Conservation (phyloP, 2,113 vertebrate species). For the Myxocyprinus asiaticus region DNA sequence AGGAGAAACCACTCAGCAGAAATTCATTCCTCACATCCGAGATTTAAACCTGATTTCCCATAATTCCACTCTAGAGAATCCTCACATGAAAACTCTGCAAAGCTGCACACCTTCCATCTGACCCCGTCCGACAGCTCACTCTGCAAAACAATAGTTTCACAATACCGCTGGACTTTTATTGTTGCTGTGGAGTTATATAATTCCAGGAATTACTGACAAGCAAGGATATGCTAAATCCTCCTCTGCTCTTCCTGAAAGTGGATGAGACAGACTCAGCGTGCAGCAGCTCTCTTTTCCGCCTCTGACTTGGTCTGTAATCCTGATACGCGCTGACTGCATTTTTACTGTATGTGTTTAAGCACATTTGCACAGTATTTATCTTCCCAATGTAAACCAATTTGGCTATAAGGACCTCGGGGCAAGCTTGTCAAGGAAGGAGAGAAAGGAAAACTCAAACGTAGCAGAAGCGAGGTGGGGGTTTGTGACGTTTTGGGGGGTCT, state of each 20-base stretch:
- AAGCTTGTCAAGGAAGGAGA: conserved; percentile 65
- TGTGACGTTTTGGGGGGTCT: conserved; percentile 30
- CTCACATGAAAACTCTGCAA: conserved; percentile 20
- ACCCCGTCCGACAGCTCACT: conserved; percentile 54
- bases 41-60: conserved; percentile 10
- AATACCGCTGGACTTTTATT: conserved; percentile 65
- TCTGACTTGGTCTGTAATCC: conserved; percentile 77
- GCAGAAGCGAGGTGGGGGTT: conserved; percentile 70
- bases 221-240: conserved; percentile 75
- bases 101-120: conserved; percentile 4
- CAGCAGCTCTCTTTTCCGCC: conserved; percentile 66
- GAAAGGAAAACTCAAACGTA: conserved; percentile 72
- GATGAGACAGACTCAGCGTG: conserved; percentile 71
- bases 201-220: conserved; percentile 74
- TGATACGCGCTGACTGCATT: conserved; percentile 80
- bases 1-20: conserved; percentile 2
- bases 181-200: conserved; percentile 74
- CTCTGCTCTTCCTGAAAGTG: conserved; percentile 70
- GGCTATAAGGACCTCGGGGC: conserved; percentile 76
- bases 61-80: conserved; percentile 16
- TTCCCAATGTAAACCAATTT: conserved; percentile 82
- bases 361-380: conserved; percentile 82
- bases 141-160: conserved; percentile 75
- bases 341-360: conserved; percentile 81
- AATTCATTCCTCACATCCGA: not conserved